Base-by-base conservation (phyloP, 1,140 invertebrate species). In the Ridgeia piscesae region DNA sequence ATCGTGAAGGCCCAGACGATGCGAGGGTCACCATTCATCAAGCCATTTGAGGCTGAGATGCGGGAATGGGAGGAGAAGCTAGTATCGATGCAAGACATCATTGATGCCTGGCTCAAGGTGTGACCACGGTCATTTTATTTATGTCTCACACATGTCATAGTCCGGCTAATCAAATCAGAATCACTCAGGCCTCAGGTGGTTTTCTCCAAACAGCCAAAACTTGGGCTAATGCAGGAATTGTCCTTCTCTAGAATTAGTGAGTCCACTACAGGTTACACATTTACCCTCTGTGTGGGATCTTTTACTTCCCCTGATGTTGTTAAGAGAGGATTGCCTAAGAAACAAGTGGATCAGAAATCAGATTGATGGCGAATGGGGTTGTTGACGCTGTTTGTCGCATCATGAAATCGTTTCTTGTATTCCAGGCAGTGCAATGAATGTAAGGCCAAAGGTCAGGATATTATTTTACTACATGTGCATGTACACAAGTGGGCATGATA, bases 41-140 rank as follows among this genome's bases (percentile, higher is more conserved):
- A 96, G 94, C 95, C 96, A 92, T 95, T 96, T 94, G 96, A 96
- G 96, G 94, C 95, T 34, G 97, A 98, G 96, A 96, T 96, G 95
- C 95, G 94, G 89, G 95, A 95, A 91, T 96, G 96, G 96, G 95
- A 96, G 92, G 95, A 96, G 91, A 96, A 96, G 93, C 94, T 96
- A 1, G 94, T 96, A 31, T 93, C 94, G 4, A 96, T 96, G 95
- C 98, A 96, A 91, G 95, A 96, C 93, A 96, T 96, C 91, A 92
- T 96, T 1, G 96, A 96, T 93, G 95, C 95, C 92, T 96, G 96
- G 96, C 94, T 96, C 4, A 96, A 96, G 95, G 95, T 96, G 9
- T 9, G 31, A 27, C 8, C 48, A 21, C 48, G 8, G 8, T 50
- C 27, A 77, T 27, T 17, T 77, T 77, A 31, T 77, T 21, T 8